Evolutionary conservation across 2,797 vertebrate species (phyloP).

Genomic region (Todus mexicanus): DNA sequence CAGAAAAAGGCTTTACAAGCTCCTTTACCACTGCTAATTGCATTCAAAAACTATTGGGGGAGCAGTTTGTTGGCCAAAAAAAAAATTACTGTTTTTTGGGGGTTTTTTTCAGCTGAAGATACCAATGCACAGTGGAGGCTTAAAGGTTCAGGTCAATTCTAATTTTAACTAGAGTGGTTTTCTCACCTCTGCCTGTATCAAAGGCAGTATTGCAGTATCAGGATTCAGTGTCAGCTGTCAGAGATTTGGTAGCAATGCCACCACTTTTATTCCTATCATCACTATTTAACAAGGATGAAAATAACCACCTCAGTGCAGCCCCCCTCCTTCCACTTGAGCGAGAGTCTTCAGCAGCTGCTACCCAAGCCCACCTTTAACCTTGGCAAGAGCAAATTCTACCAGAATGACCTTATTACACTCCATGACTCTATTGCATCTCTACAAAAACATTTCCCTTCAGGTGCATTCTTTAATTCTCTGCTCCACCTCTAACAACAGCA

Average conservation of each 20-base stretch:
- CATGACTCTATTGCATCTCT: not conserved
- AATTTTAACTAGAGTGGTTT: not conserved
- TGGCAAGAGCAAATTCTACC: not conserved
- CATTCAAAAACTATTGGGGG: not conserved
- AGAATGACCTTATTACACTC: not conserved
- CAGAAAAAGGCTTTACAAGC: not conserved
- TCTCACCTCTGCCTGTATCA: not conserved
- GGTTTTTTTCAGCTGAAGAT: not conserved
- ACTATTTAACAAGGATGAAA: not conserved
- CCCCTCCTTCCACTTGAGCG: not conserved
- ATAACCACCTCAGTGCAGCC: not conserved
- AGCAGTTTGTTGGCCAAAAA: not conserved
- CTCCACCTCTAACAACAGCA: not conserved
- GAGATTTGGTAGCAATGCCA: not conserved
- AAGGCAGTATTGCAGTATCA: not conserved
- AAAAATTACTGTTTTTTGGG: not conserved
- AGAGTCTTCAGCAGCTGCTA: not conserved
- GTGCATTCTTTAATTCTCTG: not conserved
- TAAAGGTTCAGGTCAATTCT: not conserved
- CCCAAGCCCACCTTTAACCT: not conserved
- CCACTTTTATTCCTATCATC: not conserved
- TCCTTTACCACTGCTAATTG: not conserved
- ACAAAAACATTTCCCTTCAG: not conserved
- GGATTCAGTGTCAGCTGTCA: not conserved
- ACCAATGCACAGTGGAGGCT: not conserved